Evolutionary conservation across 2,888 invertebrate species (phyloP), one percentile per base, ranked within the genome.

Genomic region (Clivina fossor): DNA sequence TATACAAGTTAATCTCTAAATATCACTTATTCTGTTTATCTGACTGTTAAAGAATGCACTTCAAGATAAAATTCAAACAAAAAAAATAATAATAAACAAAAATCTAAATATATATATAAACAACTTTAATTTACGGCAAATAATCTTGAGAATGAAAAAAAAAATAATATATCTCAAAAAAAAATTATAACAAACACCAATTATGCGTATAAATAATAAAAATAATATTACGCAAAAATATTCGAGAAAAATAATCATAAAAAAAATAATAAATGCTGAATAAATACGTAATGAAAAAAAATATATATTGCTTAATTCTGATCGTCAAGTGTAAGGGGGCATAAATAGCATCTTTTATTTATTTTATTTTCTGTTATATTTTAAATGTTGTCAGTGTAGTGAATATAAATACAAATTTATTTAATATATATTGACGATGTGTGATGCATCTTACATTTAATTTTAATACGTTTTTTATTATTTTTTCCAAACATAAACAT

Each of bases 401-500:
- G n/a, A n/a, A n/a, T n/a, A n/a, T n/a, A n/a, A n/a, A n/a, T n/a
- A n/a, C n/a, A n/a, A n/a, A n/a, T n/a, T n/a, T n/a, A n/a, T n/a
- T n/a, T n/a, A n/a, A n/a, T n/a, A n/a, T n/a, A n/a, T n/a, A n/a
- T n/a, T n/a, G n/a, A n/a, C n/a, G n/a, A n/a, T n/a, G n/a, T n/a
- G n/a, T n/a, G n/a, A n/a, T n/a, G n/a, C n/a, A n/a, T n/a, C n/a
- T n/a, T n/a, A n/a, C n/a, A n/a, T n/a, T n/a, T n/a, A n/a, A n/a
- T n/a, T n/a, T n/a, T n/a, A n/a, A n/a, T n/a, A n/a, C n/a, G n/a
- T n/a, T n/a, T n/a, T n/a, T n/a, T n/a, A 48, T 43, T 56, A 48
- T 47, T 58, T 48, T 50, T 54, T 59, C 53, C 54, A 56, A 60
- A 60, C 50, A 57, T 48, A 54, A 49, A 49, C 57, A 55, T 47